Evolutionary conservation across 2,113 vertebrate species (phyloP), one percentile per base, ranked within the genome.

Genomic region (Erinaceus europaeus): DNA sequence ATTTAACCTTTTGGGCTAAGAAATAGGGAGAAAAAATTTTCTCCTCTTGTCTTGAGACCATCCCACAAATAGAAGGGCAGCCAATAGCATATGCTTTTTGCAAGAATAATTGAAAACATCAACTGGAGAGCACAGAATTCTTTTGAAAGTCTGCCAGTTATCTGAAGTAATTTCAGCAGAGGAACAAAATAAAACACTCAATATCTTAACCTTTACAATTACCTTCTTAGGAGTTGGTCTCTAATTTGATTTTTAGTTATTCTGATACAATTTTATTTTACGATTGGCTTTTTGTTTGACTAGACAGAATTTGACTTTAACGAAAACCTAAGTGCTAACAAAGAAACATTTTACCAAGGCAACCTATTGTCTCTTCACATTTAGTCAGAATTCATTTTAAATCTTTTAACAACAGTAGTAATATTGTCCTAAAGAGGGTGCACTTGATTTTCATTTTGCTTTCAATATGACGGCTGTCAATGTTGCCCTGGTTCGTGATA

Each of bases 401-500:
- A 93, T 92, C 89, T 97, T 96, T 95, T 82, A 95, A 89, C 83
- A 86, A 89, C 88, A 84, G 76, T 89, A 91, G 89, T 88, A 61
- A 91, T 18, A 91, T 25, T 94, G 84, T 94, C 94, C 93, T 61
- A 89, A 95, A 94, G 94, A 95, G 94, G 86, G 95, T 93, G 83
- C 6, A 25, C 87, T 96, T 79, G 89, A 75, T 96, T 96, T 90
- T 90, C 62, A 93, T 92, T 95, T 96, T 80, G 52, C 65, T 95
- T 86, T 92, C 95, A 96, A 86, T 92, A 94, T 97, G 96, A 98
- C 98, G 97, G 97, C 99, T 92, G 97, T 99, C 95, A 99, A 97
- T 97, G 97, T 99, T 97, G 97, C 98, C 93, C 97, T 99, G 98
- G 98, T 98, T 89, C 98, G 99, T 88, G 99, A 99, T 97, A 98